These are phyloP conservation scores for Drosophila bipectinata DNA, from an alignment of 1,140 invertebrate species.

Conservation along the genomic window DNA sequence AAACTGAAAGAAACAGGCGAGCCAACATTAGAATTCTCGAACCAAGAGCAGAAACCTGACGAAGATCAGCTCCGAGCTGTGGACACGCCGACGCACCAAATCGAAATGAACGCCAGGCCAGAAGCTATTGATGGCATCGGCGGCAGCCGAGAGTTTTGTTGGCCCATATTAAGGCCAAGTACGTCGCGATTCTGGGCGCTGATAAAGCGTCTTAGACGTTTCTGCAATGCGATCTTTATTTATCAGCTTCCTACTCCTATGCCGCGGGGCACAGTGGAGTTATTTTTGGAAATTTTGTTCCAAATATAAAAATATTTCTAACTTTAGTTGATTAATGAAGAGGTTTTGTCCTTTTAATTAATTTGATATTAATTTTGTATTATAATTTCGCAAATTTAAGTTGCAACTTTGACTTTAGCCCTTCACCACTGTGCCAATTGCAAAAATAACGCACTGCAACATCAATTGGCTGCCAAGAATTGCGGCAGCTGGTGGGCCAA, in stretches of 20 bases:
- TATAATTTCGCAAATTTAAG: background rate
- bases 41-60: constrained; percentile 14
- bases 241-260: constrained; percentile 74
- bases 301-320: too few species aligned
- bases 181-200: constrained; percentile 69
- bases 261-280: constrained; percentile 42
- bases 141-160: constrained; percentile 33
- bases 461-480: constrained; percentile 68
- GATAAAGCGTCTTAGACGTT: constrained; percentile 60
- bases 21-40: constrained; percentile 58
- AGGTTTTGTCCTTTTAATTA: too few species aligned
- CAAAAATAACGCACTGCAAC: constrained; percentile 59
- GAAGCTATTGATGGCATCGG: constrained; percentile 29
- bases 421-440: constrained; percentile 53
- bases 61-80: constrained; percentile 48
- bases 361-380: too few species aligned
- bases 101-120: constrained; percentile 67
- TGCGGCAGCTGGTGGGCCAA: constrained; percentile 44
- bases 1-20: constrained; percentile 53
- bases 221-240: constrained; percentile 74
- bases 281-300: too few species aligned
- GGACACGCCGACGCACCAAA: constrained; percentile 57
- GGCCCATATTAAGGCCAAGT: constrained; percentile 75
- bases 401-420: background rate
- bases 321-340: background rate